phyloP scores from a whole-genome alignment of 2,113 vertebrate species.

The Zonotrichia leucophrys region DNA sequence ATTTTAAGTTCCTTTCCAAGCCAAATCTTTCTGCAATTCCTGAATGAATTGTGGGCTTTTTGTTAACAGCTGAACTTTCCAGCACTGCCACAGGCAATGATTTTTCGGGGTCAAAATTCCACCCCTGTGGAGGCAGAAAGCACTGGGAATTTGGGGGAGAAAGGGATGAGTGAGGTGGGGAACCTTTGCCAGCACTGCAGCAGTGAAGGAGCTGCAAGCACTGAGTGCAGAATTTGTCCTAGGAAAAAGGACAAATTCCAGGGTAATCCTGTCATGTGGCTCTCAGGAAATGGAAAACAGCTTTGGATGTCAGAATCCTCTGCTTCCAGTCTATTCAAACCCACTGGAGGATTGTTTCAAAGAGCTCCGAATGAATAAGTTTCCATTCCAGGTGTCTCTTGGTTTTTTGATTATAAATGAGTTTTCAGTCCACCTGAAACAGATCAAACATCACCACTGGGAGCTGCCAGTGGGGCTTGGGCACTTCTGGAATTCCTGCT shows the following conservation, averaged over 20 bases:
- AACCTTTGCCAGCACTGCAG: accelerated
- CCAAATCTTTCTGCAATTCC: neutral
- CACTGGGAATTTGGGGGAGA: neutral
- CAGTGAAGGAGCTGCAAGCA: neutral
- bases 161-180: neutral
- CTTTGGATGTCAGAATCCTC: neutral
- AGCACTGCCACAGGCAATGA: neutral
- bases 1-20: neutral
- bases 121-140: neutral
- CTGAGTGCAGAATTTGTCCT: neutral
- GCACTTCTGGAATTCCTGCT: neutral
- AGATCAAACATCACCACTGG: neutral
- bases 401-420: neutral
- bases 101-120: neutral
- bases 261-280: neutral
- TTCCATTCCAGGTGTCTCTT: neutral
- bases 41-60: neutral
- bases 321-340: neutral
- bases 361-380: neutral
- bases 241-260: neutral
- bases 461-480: neutral
- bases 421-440: neutral
- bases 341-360: neutral
- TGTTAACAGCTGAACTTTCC: neutral
- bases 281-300: neutral